Conservation (phyloP, 2,888 invertebrate genomes). For the Microlaimidae sp. region DNA sequence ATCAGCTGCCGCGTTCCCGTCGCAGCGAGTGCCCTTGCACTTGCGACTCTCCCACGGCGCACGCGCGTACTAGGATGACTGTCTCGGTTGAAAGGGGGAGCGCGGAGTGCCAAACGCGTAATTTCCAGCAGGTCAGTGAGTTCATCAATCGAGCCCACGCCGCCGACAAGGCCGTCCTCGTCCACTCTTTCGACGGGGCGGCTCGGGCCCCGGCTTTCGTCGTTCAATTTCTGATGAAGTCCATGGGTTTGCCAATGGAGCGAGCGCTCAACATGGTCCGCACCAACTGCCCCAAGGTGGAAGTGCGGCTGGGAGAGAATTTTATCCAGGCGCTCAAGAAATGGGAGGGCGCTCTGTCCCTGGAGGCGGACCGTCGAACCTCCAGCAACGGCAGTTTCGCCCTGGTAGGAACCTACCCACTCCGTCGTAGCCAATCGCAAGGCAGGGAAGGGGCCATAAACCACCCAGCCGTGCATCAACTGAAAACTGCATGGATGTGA, state of each 20-base stretch:
- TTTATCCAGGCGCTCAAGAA: constrained; percentile 3
- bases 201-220: constrained; percentile 7
- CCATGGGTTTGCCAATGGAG: not conserved
- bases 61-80: constrained; percentile 12
- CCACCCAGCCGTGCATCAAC: too few species aligned
- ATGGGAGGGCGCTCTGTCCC: too few species aligned
- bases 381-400: too few species aligned
- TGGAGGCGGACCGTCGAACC: too few species aligned
- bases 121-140: constrained; percentile 6
- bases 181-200: constrained; percentile 12
- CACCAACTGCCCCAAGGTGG: not conserved
- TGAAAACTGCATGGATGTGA: too few species aligned
- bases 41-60: constrained; percentile 9
- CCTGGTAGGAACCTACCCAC: too few species aligned
- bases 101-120: not conserved
- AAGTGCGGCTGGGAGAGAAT: constrained; percentile 1
- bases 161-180: constrained; percentile 1
- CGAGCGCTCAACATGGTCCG: not conserved
- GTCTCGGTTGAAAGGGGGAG: not conserved
- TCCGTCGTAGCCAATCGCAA: too few species aligned
- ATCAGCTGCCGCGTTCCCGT: constrained; percentile 11
- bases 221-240: constrained; percentile 10
- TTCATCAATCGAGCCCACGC: constrained; percentile 9
- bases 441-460: too few species aligned
- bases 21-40: constrained; percentile 13